A percentile compares a stretch with the other conserved stretches of the same genome.
Conservation (phyloP, 2,888 invertebrate species). For the Schizaphis graminum region DNA sequence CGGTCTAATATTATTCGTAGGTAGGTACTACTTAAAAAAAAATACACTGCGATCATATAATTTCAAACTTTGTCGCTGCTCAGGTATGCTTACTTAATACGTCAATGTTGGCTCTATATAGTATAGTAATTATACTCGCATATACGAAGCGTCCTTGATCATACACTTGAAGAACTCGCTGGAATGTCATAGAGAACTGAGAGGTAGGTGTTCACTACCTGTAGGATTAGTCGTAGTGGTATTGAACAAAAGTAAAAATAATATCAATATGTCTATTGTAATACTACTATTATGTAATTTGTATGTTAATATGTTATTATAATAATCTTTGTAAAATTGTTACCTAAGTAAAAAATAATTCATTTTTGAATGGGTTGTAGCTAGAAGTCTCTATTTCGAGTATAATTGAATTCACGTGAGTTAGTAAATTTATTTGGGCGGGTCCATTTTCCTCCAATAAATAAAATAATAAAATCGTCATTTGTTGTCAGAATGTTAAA, state of each 20-base stretch:
- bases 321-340: background rate
- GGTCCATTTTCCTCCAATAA: too few relatives aligned
- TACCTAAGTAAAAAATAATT: background rate
- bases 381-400: too few relatives aligned
- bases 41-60: background rate
- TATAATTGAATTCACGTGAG: too few relatives aligned
- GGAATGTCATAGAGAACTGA: constrained; percentile 2
- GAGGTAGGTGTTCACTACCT: background rate
- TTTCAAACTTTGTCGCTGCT: background rate
- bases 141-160: constrained; percentile 33
- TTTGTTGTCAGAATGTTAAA: too few relatives aligned
- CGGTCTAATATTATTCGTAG: background rate
- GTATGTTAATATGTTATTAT: background rate
- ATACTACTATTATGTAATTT: background rate
- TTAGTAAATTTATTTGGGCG: too few relatives aligned
- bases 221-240: background rate
- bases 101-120: background rate
- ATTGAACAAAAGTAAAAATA: background rate
- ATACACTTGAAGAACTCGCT: constrained; percentile 39
- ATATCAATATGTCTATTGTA: background rate
- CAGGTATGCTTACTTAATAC: background rate
- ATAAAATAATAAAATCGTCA: too few relatives aligned
- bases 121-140: constrained; percentile 7
- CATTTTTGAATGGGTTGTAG: background rate
- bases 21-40: background rate